A percentile compares a stretch with the other conserved stretches of the same genome.
Conservation (phyloP, 2,113 vertebrate genomes). For the Centrocercus urophasianus region DNA sequence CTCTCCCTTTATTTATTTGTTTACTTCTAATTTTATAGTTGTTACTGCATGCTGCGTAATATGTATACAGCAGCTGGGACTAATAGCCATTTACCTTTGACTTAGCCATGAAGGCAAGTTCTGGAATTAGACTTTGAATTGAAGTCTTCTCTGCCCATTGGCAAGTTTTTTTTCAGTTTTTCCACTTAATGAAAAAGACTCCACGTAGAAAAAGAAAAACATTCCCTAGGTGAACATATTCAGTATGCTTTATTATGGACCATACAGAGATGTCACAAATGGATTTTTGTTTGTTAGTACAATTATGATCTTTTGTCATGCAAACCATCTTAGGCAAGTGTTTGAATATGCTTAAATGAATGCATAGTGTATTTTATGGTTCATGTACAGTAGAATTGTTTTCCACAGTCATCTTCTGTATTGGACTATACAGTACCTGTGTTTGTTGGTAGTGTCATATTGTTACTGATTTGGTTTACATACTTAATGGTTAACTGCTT, state of each 20-base stretch:
- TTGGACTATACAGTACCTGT: background rate
- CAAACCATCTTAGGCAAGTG: background rate
- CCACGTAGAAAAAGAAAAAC: background rate
- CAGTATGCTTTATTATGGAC: background rate
- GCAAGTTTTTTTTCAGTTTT: background rate
- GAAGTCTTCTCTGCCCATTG: conserved; percentile 2
- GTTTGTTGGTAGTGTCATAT: background rate
- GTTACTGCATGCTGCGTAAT: background rate
- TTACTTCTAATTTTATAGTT: background rate
- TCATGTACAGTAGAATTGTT: background rate
- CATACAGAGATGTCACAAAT: background rate
- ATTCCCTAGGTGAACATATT: background rate
- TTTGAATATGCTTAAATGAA: background rate
- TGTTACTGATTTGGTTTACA: background rate
- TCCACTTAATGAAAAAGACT: conserved; percentile 1
- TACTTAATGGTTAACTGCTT: background rate
- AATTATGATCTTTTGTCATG: background rate
- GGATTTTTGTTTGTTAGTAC: background rate
- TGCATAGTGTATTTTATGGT: background rate
- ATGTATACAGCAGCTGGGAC: background rate
- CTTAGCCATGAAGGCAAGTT: background rate
- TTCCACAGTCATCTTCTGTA: background rate
- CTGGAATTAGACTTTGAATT: background rate
- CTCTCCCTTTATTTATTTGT: background rate
- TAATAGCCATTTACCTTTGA: background rate